Conservation (phyloP, 1,140 invertebrate species). For the Mactra quadrangularis region DNA sequence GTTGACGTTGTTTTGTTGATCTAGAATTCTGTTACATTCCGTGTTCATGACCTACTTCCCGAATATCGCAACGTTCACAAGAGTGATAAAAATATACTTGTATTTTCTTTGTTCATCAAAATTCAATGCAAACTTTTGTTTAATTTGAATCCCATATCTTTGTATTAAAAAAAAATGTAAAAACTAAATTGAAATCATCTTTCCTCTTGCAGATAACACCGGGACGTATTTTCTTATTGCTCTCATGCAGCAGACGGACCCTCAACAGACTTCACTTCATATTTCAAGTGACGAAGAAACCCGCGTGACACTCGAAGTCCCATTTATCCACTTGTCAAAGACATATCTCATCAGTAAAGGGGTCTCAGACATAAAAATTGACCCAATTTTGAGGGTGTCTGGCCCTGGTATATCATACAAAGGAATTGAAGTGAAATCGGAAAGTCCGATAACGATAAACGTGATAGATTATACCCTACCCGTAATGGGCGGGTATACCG, state of each 20-base stretch:
- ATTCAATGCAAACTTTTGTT: too few species aligned
- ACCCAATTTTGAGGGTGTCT: constrained; percentile 1
- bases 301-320: constrained; percentile 15
- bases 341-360: neutral
- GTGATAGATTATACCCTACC: constrained; percentile 5
- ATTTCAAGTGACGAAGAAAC: constrained; percentile 33
- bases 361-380: constrained; percentile 6
- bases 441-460: constrained; percentile 13
- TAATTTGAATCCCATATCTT: too few species aligned
- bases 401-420: constrained; percentile 33
- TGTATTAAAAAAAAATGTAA: too few species aligned
- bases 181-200: too few species aligned
- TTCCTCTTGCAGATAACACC: constrained; percentile 1
- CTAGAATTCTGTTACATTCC: too few species aligned
- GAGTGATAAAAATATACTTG: too few species aligned
- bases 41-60: too few species aligned
- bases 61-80: too few species aligned
- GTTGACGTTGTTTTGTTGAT: too few species aligned
- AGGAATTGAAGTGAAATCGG: constrained; percentile 23
- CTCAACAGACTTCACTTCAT: neutral
- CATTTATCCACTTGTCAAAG: constrained; percentile 16
- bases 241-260: constrained; percentile 7
- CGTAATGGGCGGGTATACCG: neutral
- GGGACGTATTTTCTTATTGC: constrained; percentile 36
- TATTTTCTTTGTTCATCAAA: too few species aligned